A percentile compares a stretch with the other conserved stretches of the same genome.
Evolutionary conservation across 64 coral and sea anemone genomes (phyloP).

Genomic region (Dendronephthya gigantea): DNA sequence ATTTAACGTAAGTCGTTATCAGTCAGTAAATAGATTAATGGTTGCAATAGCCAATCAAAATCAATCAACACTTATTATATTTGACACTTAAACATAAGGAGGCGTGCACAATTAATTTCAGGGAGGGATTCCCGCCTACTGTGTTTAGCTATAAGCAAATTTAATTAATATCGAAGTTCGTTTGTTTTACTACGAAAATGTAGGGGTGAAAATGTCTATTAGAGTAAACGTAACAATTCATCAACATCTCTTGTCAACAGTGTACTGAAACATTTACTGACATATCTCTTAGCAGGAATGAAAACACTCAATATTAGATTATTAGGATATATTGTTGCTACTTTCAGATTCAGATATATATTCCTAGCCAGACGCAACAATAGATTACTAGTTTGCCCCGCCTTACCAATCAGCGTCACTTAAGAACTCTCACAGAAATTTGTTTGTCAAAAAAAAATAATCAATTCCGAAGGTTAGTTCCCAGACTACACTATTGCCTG

Average conservation of each 20-base stretch:
- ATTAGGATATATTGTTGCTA: background rate
- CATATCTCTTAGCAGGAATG: too few relatives aligned
- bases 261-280: too few relatives aligned
- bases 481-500: background rate
- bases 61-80: background rate
- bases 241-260: too few relatives aligned
- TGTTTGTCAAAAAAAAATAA: background rate
- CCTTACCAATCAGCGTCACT: too few relatives aligned
- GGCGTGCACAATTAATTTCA: background rate
- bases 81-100: constrained; percentile 5
- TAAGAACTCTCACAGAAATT: background rate
- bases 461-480: background rate
- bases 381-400: too few relatives aligned
- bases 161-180: background rate
- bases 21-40: background rate
- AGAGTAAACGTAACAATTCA: background rate
- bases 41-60: background rate
- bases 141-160: background rate
- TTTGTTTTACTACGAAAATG: background rate
- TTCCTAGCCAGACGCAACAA: too few relatives aligned
- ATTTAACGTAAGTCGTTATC: background rate
- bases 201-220: background rate
- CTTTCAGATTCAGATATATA: too few relatives aligned
- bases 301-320: background rate
- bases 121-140: constrained; percentile 8